Percentiles rank a stretch among this genome's conserved stretches.
Conservation (phyloP, 2,113 vertebrate species). For the Rhagologus leucostigma region DNA sequence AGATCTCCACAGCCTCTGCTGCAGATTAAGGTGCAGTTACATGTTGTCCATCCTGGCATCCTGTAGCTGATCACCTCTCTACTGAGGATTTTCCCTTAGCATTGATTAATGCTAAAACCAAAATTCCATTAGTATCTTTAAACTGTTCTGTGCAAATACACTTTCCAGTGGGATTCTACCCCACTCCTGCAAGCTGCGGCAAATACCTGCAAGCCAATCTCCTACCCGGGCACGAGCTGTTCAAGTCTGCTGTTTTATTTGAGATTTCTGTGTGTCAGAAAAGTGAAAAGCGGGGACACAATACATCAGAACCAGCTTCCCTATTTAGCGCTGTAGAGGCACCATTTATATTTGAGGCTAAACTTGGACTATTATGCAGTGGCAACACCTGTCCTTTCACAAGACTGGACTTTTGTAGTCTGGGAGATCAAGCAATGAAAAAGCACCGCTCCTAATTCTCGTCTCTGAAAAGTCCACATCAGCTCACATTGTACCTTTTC, state of each 20-base stretch:
- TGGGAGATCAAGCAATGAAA: neutral
- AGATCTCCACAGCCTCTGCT: neutral
- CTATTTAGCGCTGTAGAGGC: neutral
- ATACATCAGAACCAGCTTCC: neutral
- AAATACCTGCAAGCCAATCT: neutral
- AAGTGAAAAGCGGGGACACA: neutral
- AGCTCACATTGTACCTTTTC: neutral
- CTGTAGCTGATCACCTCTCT: neutral
- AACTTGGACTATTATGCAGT: neutral
- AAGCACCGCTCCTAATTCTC: neutral
- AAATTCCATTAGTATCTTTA: neutral
- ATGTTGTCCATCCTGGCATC: neutral
- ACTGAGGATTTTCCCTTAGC: neutral
- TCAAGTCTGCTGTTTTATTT: neutral
- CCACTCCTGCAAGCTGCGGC: neutral
- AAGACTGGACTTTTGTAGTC: neutral
- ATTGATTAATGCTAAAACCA: neutral
- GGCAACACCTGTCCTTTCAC: neutral
- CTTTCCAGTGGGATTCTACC: neutral
- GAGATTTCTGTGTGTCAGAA: neutral
- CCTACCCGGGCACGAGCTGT: accelerated
- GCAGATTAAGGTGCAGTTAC: neutral
- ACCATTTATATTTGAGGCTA: neutral
- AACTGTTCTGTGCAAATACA: neutral
- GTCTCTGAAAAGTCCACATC: neutral